A percentile compares a stretch with the other conserved stretches of the same genome.
Conservation (phyloP, 1,140 invertebrate genomes). For the Hylaeus anthracinus region DNA sequence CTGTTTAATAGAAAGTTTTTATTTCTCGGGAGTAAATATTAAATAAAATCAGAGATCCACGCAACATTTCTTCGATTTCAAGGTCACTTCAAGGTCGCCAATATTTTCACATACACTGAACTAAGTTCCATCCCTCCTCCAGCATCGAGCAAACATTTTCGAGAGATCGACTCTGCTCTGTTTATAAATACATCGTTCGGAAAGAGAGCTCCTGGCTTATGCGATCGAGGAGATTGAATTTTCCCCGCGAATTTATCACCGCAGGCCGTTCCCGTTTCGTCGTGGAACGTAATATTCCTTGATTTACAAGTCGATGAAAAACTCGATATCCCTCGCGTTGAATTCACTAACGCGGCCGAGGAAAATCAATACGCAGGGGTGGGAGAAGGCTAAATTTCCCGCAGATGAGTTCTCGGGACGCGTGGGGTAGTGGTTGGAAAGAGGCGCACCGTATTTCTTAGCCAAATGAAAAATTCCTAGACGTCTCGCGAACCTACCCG, state of each 20-base stretch:
- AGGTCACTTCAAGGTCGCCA: too few relatives aligned
- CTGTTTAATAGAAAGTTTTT: too few relatives aligned
- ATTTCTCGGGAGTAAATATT: too few relatives aligned
- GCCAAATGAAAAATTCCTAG: constrained; percentile 21
- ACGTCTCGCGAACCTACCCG: neutral
- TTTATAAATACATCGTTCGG: neutral
- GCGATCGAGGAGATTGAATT: constrained; percentile 2
- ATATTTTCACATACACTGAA: too few relatives aligned
- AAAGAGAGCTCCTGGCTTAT: neutral
- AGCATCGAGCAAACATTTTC: neutral
- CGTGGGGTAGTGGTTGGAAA: too few relatives aligned
- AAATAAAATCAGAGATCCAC: too few relatives aligned
- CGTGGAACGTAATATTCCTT: constrained; percentile 14
- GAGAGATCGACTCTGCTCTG: neutral
- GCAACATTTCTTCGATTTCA: too few relatives aligned
- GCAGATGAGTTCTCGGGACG: neutral
- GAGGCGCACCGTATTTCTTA: constrained; percentile 7
- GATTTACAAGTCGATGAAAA: constrained; percentile 32
- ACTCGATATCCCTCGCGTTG: constrained; percentile 15
- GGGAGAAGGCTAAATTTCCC: neutral
- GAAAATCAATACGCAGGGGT: constrained; percentile 22
- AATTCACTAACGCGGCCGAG: neutral
- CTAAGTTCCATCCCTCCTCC: too few relatives aligned
- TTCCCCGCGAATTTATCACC: constrained; percentile 24
- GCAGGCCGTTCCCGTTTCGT: neutral